Conservation (phyloP, 2,797 vertebrate genomes). For the Eidolon dupreanum region DNA sequence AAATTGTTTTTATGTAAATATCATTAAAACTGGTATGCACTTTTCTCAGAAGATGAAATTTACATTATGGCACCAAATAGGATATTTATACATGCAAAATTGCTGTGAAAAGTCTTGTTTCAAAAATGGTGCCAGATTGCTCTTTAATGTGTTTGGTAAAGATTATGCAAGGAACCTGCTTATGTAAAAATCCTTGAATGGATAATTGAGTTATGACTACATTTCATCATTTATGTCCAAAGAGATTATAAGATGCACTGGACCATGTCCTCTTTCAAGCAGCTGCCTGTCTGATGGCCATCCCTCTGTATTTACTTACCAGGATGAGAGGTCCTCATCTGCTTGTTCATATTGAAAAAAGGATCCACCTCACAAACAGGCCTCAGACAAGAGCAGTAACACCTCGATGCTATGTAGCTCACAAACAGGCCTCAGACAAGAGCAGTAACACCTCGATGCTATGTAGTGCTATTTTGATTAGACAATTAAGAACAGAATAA, state of each 20-base stretch:
- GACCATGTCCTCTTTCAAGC: background rate
- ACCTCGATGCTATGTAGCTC: background rate
- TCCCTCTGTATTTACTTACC: background rate
- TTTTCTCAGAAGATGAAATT: background rate
- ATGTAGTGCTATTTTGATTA: background rate
- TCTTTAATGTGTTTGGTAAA: background rate
- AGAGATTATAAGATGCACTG: background rate
- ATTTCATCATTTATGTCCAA: slow-evolving; percentile 1
- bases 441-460: background rate
- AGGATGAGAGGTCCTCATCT: background rate
- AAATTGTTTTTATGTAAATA: background rate
- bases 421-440: background rate
- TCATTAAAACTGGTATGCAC: background rate
- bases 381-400: background rate
- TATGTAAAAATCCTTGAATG: background rate
- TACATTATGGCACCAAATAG: background rate
- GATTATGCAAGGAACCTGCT: background rate
- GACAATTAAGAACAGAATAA: background rate
- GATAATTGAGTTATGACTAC: background rate
- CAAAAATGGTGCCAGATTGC: background rate
- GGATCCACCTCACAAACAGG: background rate
- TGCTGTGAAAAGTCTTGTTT: background rate
- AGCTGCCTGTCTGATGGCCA: background rate
- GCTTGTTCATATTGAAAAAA: background rate
- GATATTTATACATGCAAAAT: slow-evolving; percentile 6